Percentiles rank a stretch among this genome's conserved stretches.
Conservation (phyloP, 1,140 invertebrate genomes). For the Parapsyche elsis region DNA sequence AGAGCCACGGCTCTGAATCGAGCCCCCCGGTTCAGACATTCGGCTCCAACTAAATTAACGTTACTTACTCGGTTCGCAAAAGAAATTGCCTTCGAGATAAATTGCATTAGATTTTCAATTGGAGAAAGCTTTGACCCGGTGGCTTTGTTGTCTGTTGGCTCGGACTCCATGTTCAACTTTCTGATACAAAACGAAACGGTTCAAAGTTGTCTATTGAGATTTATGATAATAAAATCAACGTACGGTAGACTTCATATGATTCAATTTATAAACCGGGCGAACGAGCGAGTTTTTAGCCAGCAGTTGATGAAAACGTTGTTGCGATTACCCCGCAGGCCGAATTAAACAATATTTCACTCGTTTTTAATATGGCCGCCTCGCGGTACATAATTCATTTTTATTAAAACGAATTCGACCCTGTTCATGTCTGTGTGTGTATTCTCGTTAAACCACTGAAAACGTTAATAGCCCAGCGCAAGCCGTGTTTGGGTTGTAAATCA, state of each 20-base stretch:
- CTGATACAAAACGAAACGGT: no score
- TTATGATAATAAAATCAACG: no score
- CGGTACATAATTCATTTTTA: slow-evolving; percentile 19
- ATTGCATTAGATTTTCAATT: slow-evolving; percentile 32
- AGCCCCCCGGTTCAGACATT: background rate
- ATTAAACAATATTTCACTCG: slow-evolving; percentile 17
- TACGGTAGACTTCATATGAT: no score
- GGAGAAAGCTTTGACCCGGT: background rate
- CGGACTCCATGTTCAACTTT: no score
- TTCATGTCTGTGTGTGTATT: background rate
- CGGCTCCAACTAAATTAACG: slow-evolving; percentile 22
- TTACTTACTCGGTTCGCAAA: slow-evolving; percentile 9
- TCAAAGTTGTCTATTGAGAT: no score
- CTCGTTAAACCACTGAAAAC: background rate
- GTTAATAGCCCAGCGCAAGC: background rate
- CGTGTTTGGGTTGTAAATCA: slow-evolving; percentile 26
- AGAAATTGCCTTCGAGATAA: slow-evolving; percentile 25
- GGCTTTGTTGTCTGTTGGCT: slow-evolving; percentile 21
- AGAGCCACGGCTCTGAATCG: background rate
- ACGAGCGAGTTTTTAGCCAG: background rate
- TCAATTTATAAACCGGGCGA: no score
- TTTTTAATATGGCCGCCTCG: slow-evolving; percentile 1
- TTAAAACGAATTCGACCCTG: background rate
- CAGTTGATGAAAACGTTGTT: background rate
- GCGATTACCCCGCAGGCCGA: background rate